Base-by-base conservation (phyloP, 2,797 vertebrate species). In the Syngnathus acus region DNA sequence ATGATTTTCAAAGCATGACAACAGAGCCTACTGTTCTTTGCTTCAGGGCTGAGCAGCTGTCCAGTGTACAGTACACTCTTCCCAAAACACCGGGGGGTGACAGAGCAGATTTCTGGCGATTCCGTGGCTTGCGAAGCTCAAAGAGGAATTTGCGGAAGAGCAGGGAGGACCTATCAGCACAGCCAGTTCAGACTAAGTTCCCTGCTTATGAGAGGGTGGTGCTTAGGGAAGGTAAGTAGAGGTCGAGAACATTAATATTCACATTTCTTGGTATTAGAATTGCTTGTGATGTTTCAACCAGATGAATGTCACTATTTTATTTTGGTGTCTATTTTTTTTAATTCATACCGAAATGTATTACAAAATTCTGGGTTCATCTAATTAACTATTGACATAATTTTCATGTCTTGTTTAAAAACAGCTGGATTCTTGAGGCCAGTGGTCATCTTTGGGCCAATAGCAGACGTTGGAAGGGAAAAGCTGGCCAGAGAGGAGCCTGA, bases 61-160 rank as follows among this genome's bases (percentile, higher is more conserved):
- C 97, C 68, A 99, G 96, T 1, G 95, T 99, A 11, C 97, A 99
- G 83, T 98, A 99, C 87, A 99, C 97, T 0, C 95, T 99, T 67
- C 96, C 96, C 57, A 99, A 98, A 87, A 98, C 95, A 23, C 93
- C 95, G 23, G 97, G 97, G 10, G 97, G 96, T 0, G 97, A 99
- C 78, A 90, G 96, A 57, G 97, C 97, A 0, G 97, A 99, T 83
- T 99, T 99, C 71, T 99, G 97, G 97, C 91, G 97, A 58, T 99
- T 99, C 85, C 87, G 97, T 68, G 97, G 97, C 19, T 87, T 99
- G 71, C 92, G 97, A 38, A 98, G 95, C 84, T 98, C 96, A 5
- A 99, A 99, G 83, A 94, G 96, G 84, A 99, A 99, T 85, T 93
- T 99, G 72, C 90, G 97, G 65, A 99, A 99, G 84, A 99, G 97